Conservation (phyloP, 2,797 vertebrate genomes). For the Fundulus diaphanus region DNA sequence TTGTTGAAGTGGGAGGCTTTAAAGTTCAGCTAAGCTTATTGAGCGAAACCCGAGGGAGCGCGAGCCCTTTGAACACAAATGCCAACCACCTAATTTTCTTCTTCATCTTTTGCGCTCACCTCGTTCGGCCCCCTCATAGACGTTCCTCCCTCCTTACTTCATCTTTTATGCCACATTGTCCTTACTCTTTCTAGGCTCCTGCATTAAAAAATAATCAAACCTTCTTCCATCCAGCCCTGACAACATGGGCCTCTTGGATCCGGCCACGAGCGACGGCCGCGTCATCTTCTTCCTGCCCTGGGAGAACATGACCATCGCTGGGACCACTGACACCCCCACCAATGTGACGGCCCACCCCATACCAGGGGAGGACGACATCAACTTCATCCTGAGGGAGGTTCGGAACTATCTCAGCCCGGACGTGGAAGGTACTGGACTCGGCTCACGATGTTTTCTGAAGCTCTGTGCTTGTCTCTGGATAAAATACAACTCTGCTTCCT, state of each 20-base stretch:
- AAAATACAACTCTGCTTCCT: background rate
- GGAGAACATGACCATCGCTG: constrained; percentile 98
- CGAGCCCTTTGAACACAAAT: constrained; percentile 73
- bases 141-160: constrained; percentile 6
- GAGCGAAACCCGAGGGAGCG: constrained; percentile 70
- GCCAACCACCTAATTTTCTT: constrained; percentile 71
- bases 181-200: background rate
- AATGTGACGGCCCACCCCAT: constrained; percentile 90
- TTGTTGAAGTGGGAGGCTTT: constrained; percentile 60
- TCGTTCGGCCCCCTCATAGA: constrained; percentile 28
- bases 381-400: constrained; percentile 96
- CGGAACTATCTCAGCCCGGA: constrained; percentile 94
- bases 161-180: background rate
- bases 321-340: constrained; percentile 94
- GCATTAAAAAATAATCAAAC: constrained; percentile 13
- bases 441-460: background rate
- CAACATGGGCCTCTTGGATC: constrained; percentile 98
- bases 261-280: constrained; percentile 94
- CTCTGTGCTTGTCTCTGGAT: background rate
- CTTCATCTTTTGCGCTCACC: constrained; percentile 38
- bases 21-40: constrained; percentile 76
- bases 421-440: constrained; percentile 87
- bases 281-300: constrained; percentile 99
- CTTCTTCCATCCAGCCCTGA: constrained; percentile 83
- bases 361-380: constrained; percentile 94